Conservation (phyloP, 2,113 vertebrate species). For the Pseudopipra pipra region DNA sequence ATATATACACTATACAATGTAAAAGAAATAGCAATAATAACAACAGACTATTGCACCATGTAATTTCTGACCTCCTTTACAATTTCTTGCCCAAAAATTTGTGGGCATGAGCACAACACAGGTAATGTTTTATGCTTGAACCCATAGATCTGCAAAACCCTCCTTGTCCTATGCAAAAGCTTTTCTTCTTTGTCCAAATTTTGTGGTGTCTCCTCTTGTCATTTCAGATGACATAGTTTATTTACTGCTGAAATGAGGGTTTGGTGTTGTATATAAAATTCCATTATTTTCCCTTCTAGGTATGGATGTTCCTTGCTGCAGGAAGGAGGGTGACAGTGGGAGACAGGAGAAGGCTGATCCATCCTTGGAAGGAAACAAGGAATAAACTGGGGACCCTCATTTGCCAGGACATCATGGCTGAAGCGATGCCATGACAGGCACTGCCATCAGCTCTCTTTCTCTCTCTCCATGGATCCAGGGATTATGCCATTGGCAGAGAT, state of each 20-base stretch:
- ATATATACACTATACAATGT: too few relatives aligned
- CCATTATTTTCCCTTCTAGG: background rate
- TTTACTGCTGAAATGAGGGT: background rate
- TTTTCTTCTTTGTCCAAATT: background rate
- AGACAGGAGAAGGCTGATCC: background rate
- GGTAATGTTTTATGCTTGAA: background rate
- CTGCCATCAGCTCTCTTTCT: background rate
- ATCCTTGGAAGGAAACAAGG: background rate
- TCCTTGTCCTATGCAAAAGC: background rate
- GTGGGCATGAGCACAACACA: accelerated
- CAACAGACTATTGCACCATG: background rate
- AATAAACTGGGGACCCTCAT: background rate
- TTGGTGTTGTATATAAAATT: background rate
- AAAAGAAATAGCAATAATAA: background rate
- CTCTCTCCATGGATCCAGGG: background rate
- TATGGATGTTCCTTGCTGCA: background rate
- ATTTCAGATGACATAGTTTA: background rate
- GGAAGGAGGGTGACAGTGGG: background rate
- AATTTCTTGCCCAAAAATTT: background rate
- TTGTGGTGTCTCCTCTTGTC: background rate
- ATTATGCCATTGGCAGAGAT: background rate
- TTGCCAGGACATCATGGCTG: background rate
- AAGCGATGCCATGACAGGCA: background rate
- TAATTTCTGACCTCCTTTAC: background rate
- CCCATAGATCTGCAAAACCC: background rate